Percentiles rank a stretch among this genome's conserved stretches.
Conservation (phyloP, 2,113 vertebrate genomes). For the Antechinus flavipes region DNA sequence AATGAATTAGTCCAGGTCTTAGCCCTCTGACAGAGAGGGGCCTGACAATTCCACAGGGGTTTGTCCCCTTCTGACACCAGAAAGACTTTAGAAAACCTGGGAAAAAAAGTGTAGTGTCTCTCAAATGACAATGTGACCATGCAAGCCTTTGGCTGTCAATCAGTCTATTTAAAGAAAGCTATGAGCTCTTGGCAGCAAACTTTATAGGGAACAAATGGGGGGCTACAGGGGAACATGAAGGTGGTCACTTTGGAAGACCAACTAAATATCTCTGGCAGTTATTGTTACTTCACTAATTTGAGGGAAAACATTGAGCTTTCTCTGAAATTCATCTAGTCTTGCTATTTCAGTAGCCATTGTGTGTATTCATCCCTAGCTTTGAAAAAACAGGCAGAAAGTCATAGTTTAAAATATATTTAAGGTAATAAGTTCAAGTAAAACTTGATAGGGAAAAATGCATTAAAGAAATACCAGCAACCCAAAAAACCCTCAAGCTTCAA, state of each 20-base stretch:
- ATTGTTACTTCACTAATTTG: not conserved
- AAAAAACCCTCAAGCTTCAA: constrained; percentile 70
- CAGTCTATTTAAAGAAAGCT: constrained; percentile 69
- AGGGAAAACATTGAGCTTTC: not conserved
- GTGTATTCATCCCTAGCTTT: constrained; percentile 48
- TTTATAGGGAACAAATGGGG: constrained; percentile 56
- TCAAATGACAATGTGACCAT: constrained; percentile 83
- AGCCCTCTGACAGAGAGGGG: constrained; percentile 89
- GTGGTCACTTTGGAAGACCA: constrained; percentile 60
- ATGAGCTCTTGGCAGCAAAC: constrained; percentile 55
- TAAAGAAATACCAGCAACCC: constrained; percentile 75
- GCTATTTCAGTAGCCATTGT: constrained; percentile 47
- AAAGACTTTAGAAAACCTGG: constrained; percentile 86
- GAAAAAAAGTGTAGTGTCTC: constrained; percentile 80
- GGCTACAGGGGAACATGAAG: not conserved
- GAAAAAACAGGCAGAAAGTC: constrained; percentile 60
- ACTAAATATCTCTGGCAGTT: constrained; percentile 23
- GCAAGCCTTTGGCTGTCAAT: constrained; percentile 85
- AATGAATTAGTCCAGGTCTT: constrained; percentile 92
- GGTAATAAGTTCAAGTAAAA: constrained; percentile 61
- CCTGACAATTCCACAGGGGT: constrained; percentile 87
- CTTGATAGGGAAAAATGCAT: constrained; percentile 66
- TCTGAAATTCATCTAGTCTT: constrained; percentile 45
- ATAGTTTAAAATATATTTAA: constrained; percentile 72
- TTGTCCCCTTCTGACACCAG: constrained; percentile 85